Conservation (phyloP, 2,888 invertebrate species). For the Phytoseiulus persimilis region DNA sequence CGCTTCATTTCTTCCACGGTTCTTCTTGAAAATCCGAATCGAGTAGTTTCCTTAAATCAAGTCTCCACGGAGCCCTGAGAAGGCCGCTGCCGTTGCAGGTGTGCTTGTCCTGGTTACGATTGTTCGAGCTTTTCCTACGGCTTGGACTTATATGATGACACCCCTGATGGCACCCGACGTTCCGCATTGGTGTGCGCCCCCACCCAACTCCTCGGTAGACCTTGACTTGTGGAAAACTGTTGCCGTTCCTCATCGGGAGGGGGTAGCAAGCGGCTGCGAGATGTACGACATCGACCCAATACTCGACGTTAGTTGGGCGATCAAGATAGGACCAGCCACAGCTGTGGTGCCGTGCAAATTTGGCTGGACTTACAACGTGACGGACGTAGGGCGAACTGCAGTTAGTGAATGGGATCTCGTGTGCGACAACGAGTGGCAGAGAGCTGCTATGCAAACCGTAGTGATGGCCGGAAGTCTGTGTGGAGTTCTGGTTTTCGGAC, state of each 20-base stretch:
- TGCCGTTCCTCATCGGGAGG: background rate
- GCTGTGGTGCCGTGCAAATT: background rate
- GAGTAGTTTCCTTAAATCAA: background rate
- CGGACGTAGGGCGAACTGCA: background rate
- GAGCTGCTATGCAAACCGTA: background rate
- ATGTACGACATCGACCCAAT: background rate
- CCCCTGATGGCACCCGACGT: conserved; percentile 12
- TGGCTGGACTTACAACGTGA: conserved; percentile 1
- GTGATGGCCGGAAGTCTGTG: background rate
- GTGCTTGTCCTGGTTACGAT: background rate
- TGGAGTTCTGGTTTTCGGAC: background rate
- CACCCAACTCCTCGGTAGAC: background rate
- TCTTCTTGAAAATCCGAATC: background rate
- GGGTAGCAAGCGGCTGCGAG: background rate
- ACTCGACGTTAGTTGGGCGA: background rate
- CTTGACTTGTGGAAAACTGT: background rate
- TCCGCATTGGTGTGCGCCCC: conserved; percentile 13
- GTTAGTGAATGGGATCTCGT: conserved; percentile 11
- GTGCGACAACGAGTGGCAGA: background rate
- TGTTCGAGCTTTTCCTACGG: background rate
- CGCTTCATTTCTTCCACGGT: too few relatives aligned
- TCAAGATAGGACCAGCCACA: background rate
- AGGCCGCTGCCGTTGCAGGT: background rate
- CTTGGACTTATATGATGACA: conserved; percentile 18
- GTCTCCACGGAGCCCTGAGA: too few relatives aligned